Evolutionary conservation across 2,888 invertebrate species (phyloP), one percentile per base, ranked within the genome.

Genomic region (Yponomeuta plumbellus): DNA sequence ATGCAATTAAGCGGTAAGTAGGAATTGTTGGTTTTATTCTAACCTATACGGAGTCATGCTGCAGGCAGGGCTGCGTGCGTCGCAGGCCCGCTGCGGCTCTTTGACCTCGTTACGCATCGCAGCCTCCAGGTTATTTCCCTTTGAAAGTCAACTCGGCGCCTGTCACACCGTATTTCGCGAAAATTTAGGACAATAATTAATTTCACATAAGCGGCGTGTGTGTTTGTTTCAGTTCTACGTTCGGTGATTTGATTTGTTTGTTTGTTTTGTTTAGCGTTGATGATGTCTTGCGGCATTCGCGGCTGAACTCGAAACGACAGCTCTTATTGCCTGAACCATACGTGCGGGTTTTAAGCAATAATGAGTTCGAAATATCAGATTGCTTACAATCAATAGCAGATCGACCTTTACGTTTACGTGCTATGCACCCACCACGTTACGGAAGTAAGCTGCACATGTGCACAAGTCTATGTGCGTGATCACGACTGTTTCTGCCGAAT

Each of bases 101-200:
- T 78, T 84, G 88, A 88, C 88, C 87, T 84, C 86, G 83, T 80
- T 86, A 75, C 76, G 78, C 75, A 69, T 70, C 69, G 73, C 69
- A 72, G 77, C 76, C 75, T 64, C 26, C 65, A 20, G 56, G 62
- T 34, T 67, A 65, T 79, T n/a, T 80, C 77, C 74, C 77, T 82
- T 83, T 78, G 78, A 81, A 83, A 82, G 79, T 76, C 78, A 77
- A 79, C 78, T 80, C 76, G 73, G 71, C 57, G 56, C 44, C 26
- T 65, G 23, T 58, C 22, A 10, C 17, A 17, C 52, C 57, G 22
- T 65, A 23, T 59, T 65, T 65, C 34, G 65, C 65, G 20, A 56
- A 52, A 66, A 39, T 61, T 52, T 2, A 52, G 44, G 44, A 17
- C 17, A 5, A 17, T 17, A n/a, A 17, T 52, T 52, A 52, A 52